Evolutionary conservation across 1,140 invertebrate species (phyloP), one percentile per base, ranked within the genome.

Genomic region (Cherax quadricarinatus): DNA sequence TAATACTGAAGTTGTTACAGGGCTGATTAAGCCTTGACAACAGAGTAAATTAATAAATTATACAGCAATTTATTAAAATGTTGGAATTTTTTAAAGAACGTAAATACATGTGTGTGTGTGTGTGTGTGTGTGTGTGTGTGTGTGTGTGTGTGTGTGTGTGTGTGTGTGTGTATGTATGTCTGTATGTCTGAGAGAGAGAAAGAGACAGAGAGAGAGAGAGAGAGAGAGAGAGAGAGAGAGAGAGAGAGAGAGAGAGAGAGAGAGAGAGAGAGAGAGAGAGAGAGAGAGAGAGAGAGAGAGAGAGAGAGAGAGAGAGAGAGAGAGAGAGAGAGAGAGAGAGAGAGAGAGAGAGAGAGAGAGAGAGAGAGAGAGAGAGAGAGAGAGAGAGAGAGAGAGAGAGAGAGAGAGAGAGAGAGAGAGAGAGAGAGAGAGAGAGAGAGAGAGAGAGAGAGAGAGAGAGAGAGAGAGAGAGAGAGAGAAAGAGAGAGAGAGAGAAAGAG

Each of bases 401-500:
- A n/a, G n/a, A n/a, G n/a, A n/a, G n/a, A n/a, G n/a, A n/a, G n/a
- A n/a, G n/a, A n/a, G n/a, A n/a, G n/a, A n/a, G n/a, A n/a, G n/a
- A n/a, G n/a, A n/a, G n/a, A n/a, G 18, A 4, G 70, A 7, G 70
- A 73, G 70, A 7, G 7, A 4, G 70, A 73, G 70, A 73, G 70
- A 73, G 70, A 73, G 70, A 73, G 70, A 73, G 70, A 73, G 70
- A 73, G 70, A 73, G 70, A 73, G 70, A 73, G 70, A 73, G 70
- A 73, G 70, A 73, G 70, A 73, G 70, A 73, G 70, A 73, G 70
- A 73, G 70, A 73, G 70, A 73, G 70, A 73, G 70, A 73, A 24
- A 73, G 70, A 73, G 70, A 73, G 70, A 73, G 70, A 73, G 70
- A 73, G 70, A 73, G 70, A 73, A n/a, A n/a, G n/a, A n/a, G n/a